Conservation (phyloP, 2,888 invertebrate genomes). For the Argyra leucocephala region DNA sequence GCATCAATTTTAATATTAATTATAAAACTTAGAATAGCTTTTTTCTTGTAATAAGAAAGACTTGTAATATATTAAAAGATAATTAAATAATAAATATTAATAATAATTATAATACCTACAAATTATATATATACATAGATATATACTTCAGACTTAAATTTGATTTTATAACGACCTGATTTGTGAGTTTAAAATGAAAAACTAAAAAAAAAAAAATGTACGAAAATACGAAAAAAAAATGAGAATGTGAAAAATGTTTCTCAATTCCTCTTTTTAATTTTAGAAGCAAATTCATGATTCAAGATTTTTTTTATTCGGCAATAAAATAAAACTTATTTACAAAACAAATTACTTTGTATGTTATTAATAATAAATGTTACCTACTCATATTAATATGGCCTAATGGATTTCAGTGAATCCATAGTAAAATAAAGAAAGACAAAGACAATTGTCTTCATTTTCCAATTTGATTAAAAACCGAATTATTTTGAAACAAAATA, state of each 20-base stretch:
- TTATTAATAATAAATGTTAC: no score
- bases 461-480: no score
- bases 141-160: not conserved
- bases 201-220: not conserved
- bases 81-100: not conserved
- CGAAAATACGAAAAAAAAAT: not conserved
- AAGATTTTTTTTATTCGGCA: slow-evolving; percentile 6
- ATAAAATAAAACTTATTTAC: slow-evolving; percentile 3
- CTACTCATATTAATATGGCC: no score
- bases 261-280: not conserved
- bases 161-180: slow-evolving; percentile 4
- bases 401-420: no score
- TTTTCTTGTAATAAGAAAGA: slow-evolving; percentile 6
- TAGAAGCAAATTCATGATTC: slow-evolving; percentile 1
- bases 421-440: no score
- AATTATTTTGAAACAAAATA: no score
- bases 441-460: no score
- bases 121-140: not conserved
- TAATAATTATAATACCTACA: not conserved
- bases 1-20: slow-evolving; percentile 6
- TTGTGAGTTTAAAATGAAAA: not conserved
- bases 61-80: not conserved
- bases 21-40: slow-evolving; percentile 4
- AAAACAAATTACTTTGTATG: not conserved
- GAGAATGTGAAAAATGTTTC: slow-evolving; percentile 3